Evolutionary conservation across 1,140 invertebrate species (phyloP), one percentile per base, ranked within the genome.

Genomic region (Heterodera carotae): DNA sequence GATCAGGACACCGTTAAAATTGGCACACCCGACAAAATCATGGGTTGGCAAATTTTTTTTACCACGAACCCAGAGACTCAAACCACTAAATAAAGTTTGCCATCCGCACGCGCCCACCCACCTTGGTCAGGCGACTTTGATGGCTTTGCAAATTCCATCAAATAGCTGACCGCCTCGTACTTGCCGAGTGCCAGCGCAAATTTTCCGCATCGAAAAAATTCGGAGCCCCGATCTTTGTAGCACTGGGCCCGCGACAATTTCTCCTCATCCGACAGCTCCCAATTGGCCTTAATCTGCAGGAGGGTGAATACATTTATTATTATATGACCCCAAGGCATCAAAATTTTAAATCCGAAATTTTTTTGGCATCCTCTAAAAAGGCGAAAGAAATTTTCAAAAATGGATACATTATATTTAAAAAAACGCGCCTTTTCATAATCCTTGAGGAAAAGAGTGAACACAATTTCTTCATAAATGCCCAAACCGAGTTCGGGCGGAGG

Each of bases 191-290:
- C 94, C 75, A 94, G 78, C 66, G 89, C 87, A 82, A 91, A 93
- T 85, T 95, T 94, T 69, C 90, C 91, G 2, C 90, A 89, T 88
- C 95, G 96, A 83, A 97, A 96, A 88, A 94, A 97, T 56, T 91
- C 91, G 0, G 94, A 97, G 69, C 95, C 96, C 88, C 94, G 96
- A 69, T 83, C 80, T 89, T 98, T 98, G 60, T 91, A 92, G 6
- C 92, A 89, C 87, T 92, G 92, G 0, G 93, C 92, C 83, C 93
- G 92, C 73, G 93, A 92, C 25, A 98, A 82, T 86, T 93, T 93
- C 86, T 96, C 92, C 7, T 90, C 86, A 22, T 88, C 89, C 76
- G 93, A 92, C 89, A 97, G 90, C 39, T 92, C 91, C 94, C 94
- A 97, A n/a, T 89, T 88, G 80, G 94, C 92, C 83, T 92, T 91